Evolutionary conservation across 2,888 invertebrate species (phyloP).

Genomic region (Chymomyza fuscimana): DNA sequence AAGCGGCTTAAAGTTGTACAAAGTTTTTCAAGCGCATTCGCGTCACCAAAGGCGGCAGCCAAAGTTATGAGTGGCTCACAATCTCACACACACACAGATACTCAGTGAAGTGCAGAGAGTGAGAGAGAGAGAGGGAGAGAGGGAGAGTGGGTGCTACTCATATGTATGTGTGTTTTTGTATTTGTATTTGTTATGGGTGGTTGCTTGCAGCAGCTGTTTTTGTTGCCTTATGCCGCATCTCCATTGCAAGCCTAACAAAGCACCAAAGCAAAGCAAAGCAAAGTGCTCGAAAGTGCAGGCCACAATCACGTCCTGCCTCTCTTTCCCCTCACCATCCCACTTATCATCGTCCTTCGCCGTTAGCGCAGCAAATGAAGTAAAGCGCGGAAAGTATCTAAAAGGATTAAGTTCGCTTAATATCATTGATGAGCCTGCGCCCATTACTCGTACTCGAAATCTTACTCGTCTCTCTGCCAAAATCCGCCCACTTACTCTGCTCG

Average conservation of each 20-base stretch:
- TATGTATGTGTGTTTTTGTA: background rate
- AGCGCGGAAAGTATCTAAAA: constrained; percentile 60
- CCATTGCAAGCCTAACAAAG: constrained; percentile 40
- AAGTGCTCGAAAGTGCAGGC: constrained; percentile 23
- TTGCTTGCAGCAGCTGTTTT: constrained; percentile 6
- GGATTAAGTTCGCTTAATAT: constrained; percentile 72
- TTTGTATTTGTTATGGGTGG: background rate
- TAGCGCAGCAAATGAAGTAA: constrained; percentile 43
- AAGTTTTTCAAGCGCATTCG: constrained; percentile 75
- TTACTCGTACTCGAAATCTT: background rate
- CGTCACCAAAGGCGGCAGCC: constrained; percentile 69
- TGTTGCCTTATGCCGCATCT: constrained; percentile 27
- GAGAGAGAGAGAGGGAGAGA: background rate
- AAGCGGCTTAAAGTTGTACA: constrained; percentile 75
- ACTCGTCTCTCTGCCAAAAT: constrained; percentile 3
- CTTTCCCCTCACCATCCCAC: background rate
- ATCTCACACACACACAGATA: constrained; percentile 19
- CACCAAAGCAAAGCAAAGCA: constrained; percentile 27
- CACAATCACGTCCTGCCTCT: background rate
- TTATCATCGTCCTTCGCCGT: background rate
- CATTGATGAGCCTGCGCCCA: constrained; percentile 62
- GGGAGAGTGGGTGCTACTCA: background rate
- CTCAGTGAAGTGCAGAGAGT: background rate
- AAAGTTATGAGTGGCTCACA: constrained; percentile 70
- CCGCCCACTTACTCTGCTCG: background rate